A percentile compares a stretch with the other conserved stretches of the same genome.
Evolutionary conservation across 2,888 invertebrate genomes (phyloP).

Genomic region (Danaus chrysippus): DNA sequence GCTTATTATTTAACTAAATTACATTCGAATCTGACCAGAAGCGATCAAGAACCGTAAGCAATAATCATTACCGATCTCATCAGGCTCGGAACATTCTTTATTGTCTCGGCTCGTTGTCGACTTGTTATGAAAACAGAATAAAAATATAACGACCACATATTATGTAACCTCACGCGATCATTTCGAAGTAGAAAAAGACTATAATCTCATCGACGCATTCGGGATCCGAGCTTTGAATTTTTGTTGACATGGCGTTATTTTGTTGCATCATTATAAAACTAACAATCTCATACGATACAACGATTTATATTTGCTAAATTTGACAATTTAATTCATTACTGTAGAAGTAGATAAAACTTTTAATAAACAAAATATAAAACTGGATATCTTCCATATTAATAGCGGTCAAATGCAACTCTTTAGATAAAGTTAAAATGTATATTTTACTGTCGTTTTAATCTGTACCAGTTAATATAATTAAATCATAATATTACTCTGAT

Average conservation of each 20-base stretch:
- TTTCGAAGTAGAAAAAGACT: constrained; percentile 41
- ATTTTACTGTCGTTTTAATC: too few species aligned
- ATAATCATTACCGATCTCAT: constrained; percentile 74
- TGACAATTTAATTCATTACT: too few species aligned
- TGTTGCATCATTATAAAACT: neutral
- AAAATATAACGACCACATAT: constrained; percentile 67
- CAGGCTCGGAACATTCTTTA: constrained; percentile 72
- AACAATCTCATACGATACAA: too few species aligned
- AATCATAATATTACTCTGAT: too few species aligned
- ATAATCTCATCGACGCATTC: neutral
- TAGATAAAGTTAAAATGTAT: too few species aligned
- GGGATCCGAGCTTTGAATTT: neutral
- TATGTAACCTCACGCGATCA: constrained; percentile 67
- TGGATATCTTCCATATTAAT: too few species aligned
- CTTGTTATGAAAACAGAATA: constrained; percentile 57
- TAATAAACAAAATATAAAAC: too few species aligned
- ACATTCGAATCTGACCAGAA: constrained; percentile 53
- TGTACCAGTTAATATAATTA: too few species aligned
- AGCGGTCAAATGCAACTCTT: too few species aligned
- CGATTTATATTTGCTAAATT: too few species aligned
- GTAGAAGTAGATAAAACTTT: too few species aligned
- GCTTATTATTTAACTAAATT: constrained; percentile 43
- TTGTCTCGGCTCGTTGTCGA: constrained; percentile 75
- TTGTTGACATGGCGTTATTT: constrained; percentile 3
- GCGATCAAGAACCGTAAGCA: constrained; percentile 69